Evolutionary conservation across 2,113 vertebrate species (phyloP).

Genomic region (Pomatostomus ruficeps): DNA sequence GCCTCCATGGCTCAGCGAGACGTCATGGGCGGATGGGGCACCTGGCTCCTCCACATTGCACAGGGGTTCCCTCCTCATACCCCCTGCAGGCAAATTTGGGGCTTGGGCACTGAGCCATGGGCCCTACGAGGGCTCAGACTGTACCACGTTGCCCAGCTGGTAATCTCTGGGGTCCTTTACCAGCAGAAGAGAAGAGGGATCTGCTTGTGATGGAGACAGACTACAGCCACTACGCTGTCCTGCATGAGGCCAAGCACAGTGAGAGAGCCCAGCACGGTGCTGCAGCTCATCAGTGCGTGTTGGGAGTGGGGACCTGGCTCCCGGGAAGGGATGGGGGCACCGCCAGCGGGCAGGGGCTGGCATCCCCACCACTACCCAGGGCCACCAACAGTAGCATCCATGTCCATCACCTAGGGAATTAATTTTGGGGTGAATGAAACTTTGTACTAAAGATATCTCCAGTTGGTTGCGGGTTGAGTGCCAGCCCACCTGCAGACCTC

Average conservation of each 20-base stretch:
- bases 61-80: neutral
- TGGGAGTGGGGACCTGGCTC: fast-evolving
- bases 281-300: slow-evolving; percentile 19
- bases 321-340: fast-evolving
- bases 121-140: neutral
- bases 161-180: neutral
- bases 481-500: neutral
- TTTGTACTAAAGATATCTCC: neutral
- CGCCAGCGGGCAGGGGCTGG: fast-evolving
- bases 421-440: neutral
- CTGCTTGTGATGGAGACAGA: neutral
- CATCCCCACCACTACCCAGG: fast-evolving
- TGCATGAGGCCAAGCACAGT: fast-evolving
- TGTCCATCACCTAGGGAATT: neutral
- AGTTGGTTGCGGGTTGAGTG: fast-evolving
- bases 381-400: neutral
- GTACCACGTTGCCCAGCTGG: fast-evolving
- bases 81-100: neutral
- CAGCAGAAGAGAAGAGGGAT: neutral
- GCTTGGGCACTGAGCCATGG: neutral
- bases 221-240: neutral
- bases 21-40: fast-evolving
- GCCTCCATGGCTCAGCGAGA: fast-evolving
- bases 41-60: fast-evolving
- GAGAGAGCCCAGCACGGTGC: fast-evolving